These are phyloP conservation scores for Sylvilagus bachmani DNA, from an alignment of 2,113 vertebrate species.

Conservation along the genomic window DNA sequence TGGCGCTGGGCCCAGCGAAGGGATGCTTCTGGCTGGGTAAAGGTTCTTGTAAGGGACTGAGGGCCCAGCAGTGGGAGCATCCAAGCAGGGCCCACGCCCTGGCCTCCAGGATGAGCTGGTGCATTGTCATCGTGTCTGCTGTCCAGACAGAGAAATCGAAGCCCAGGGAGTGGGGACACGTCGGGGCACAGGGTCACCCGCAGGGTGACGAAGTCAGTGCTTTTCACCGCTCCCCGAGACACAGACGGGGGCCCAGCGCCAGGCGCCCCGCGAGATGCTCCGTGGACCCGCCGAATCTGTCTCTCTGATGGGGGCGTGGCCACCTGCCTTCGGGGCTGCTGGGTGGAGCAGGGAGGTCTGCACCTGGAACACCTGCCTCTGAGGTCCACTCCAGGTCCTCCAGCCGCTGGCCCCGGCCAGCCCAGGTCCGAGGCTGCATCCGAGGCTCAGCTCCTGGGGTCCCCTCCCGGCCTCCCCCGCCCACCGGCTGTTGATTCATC, in stretches of 20 bases:
- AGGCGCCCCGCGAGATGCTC: not conserved
- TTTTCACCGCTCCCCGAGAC: not conserved
- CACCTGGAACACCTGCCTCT: not conserved
- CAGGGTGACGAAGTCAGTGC: not conserved
- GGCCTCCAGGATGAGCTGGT: not conserved
- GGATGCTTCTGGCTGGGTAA: not conserved
- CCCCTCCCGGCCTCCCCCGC: not conserved
- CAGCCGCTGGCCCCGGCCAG: not conserved
- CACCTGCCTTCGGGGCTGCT: not conserved
- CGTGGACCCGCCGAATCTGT: not conserved
- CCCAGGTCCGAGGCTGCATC: not conserved
- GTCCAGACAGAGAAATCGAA: not conserved
- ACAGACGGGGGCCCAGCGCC: not conserved
- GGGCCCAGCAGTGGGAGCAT: not conserved
- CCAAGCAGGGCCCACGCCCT: not conserved
- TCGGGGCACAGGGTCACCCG: not conserved
- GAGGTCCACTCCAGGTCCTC: not conserved
- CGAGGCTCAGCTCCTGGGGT: not conserved
- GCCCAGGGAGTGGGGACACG: not conserved
- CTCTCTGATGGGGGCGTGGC: not conserved
- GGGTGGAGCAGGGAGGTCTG: not conserved
- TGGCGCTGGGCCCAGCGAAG: too few species aligned
- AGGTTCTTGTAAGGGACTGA: not conserved
- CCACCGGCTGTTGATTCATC: slow-evolving; percentile 47
- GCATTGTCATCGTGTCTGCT: not conserved